phyloP scores from a whole-genome alignment of 1,140 invertebrate genomes.

The Metaphire vulgaris region DNA sequence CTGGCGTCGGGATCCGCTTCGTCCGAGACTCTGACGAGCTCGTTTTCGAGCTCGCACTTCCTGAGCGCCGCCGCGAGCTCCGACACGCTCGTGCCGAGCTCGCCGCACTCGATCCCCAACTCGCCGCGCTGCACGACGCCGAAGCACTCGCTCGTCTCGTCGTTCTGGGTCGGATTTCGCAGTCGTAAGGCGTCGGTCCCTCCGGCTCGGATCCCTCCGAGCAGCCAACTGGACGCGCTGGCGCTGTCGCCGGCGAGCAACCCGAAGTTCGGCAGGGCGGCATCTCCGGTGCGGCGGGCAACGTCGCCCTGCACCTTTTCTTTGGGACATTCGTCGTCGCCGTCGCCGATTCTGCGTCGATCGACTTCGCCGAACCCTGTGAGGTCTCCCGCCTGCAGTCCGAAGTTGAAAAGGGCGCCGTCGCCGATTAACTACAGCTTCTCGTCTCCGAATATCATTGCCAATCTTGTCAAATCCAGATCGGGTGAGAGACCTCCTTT shows the following conservation, averaged over 20 bases:
- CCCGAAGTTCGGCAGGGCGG: constrained; percentile 33
- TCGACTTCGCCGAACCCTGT: neutral
- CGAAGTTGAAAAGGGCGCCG: constrained; percentile 42
- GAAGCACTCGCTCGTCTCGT: constrained; percentile 37
- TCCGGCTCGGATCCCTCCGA: constrained; percentile 21
- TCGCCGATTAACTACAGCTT: constrained; percentile 50
- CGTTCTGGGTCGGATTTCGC: constrained; percentile 32
- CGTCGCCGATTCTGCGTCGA: neutral
- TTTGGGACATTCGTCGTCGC: neutral
- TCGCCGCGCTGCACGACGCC: constrained; percentile 38
- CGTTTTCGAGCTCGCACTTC: constrained; percentile 32
- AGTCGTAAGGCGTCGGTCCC: constrained; percentile 20
- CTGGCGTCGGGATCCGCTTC: constrained; percentile 11
- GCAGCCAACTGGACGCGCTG: constrained; percentile 29
- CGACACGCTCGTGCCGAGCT: constrained; percentile 59
- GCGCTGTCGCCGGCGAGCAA: constrained; percentile 32
- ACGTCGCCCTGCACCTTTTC: constrained; percentile 10
- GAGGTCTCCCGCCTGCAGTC: constrained; percentile 42
- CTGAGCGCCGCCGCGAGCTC: constrained; percentile 58
- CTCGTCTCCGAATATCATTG: constrained; percentile 50
- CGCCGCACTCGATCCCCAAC: constrained; percentile 30
- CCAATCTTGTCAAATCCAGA: constrained; percentile 42
- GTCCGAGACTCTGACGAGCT: constrained; percentile 28
- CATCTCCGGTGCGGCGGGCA: neutral
- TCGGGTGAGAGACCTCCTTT: no score